Conservation (phyloP, 37 sponge, comb jelly and placozoan species). For the Agelas oroides region DNA sequence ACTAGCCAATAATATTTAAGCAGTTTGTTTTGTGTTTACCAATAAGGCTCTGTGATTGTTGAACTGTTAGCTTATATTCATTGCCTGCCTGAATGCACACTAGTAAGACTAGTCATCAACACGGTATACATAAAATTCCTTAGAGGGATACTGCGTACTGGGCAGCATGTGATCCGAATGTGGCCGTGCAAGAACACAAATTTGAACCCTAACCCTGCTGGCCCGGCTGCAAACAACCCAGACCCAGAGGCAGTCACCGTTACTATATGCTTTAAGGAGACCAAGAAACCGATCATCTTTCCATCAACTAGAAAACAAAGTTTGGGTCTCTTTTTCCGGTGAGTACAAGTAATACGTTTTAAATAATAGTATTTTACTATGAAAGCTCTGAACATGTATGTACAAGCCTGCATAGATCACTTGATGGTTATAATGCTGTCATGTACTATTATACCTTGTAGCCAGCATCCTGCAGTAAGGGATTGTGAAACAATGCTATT, state of each 20-base stretch:
- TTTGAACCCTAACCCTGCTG: neutral
- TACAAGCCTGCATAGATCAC: too few relatives aligned
- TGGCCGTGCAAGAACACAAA: conserved; percentile 25
- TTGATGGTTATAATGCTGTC: too few relatives aligned
- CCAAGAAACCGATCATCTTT: conserved; percentile 54
- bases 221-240: conserved; percentile 66
- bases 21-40: too few relatives aligned
- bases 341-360: neutral
- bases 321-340: conserved; percentile 7
- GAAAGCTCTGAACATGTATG: too few relatives aligned
- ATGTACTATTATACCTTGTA: too few relatives aligned
- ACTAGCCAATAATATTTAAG: too few relatives aligned
- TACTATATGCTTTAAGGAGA: conserved; percentile 25
- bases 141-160: conserved; percentile 27
- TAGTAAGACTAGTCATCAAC: too few relatives aligned
- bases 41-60: too few relatives aligned
- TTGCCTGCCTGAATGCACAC: too few relatives aligned
- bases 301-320: conserved; percentile 48
- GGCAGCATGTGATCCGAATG: conserved; percentile 19
- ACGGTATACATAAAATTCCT: neutral
- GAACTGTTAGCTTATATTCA: too few relatives aligned
- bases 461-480: conserved; percentile 2
- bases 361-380: too few relatives aligned
- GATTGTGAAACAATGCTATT: too few relatives aligned
- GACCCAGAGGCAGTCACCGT: conserved; percentile 40